These are phyloP conservation scores for Etheostoma nigrum DNA, from an alignment of 2,797 vertebrate genomes.

Conservation along the genomic window DNA sequence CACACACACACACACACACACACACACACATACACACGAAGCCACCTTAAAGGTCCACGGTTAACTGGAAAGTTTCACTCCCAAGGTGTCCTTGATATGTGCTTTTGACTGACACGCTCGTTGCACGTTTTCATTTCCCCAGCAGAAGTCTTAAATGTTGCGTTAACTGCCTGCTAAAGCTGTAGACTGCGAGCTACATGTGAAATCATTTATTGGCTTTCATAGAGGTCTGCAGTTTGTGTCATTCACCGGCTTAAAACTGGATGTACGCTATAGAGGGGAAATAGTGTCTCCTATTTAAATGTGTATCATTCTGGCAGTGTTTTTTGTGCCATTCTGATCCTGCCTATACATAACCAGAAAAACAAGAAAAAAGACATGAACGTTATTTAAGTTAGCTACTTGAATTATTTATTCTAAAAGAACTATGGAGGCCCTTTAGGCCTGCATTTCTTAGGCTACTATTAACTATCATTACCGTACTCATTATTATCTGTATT, in stretches of 20 bases:
- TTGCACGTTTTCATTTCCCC: slow-evolving; percentile 36
- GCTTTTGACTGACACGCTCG: slow-evolving; percentile 42
- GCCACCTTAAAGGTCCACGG: slow-evolving; percentile 13
- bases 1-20: slow-evolving; percentile 3
- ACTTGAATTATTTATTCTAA: not conserved
- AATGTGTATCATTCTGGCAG: not conserved
- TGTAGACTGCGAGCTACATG: slow-evolving; percentile 49
- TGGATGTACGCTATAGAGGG: not conserved
- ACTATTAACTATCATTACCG: not conserved
- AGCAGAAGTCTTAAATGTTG: slow-evolving; percentile 54
- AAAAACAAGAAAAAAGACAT: not conserved
- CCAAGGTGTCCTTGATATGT: slow-evolving; percentile 32
- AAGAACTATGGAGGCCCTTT: not conserved
- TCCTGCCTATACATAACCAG: not conserved
- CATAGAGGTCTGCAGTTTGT: slow-evolving; percentile 46
- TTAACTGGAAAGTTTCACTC: slow-evolving; percentile 23
- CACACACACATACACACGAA: not conserved
- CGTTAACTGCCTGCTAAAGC: slow-evolving; percentile 66
- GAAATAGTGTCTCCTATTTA: not conserved
- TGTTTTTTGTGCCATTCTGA: not conserved
- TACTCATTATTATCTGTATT: not conserved
- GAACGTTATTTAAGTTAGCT: not conserved
- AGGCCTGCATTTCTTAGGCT: too few relatives aligned
- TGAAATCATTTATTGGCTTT: slow-evolving; percentile 69
- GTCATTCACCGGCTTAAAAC: slow-evolving; percentile 11